Percentiles rank a stretch among this genome's conserved stretches.
These are phyloP conservation scores for Eupithecia centaureata DNA, from an alignment of 2,888 invertebrate genomes.

Conservation along the genomic window DNA sequence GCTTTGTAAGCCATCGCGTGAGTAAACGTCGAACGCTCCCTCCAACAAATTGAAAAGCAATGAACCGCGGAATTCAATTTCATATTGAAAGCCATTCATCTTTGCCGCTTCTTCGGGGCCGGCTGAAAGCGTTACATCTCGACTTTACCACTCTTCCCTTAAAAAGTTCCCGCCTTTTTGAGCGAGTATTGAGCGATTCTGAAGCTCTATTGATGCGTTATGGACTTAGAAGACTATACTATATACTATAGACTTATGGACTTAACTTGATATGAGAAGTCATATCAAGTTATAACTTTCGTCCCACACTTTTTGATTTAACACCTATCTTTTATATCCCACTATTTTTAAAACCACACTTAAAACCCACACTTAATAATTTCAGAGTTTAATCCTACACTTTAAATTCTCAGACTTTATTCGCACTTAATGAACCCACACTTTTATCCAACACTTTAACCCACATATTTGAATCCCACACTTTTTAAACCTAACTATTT, in stretches of 20 bases:
- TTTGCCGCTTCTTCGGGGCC: conserved; percentile 80
- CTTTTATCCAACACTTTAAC: too few species aligned
- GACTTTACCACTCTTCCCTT: conserved; percentile 75
- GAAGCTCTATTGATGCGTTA: conserved; percentile 33
- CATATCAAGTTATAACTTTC: background rate
- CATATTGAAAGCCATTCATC: conserved; percentile 86
- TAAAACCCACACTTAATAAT: too few species aligned
- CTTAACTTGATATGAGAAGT: too few species aligned
- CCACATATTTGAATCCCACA: too few species aligned
- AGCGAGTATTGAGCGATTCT: conserved; percentile 45
- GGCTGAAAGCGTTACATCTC: conserved; percentile 79
- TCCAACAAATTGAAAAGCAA: conserved; percentile 86
- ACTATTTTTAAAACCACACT: too few species aligned
- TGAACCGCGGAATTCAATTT: conserved; percentile 88
- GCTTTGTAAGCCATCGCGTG: conserved; percentile 12
- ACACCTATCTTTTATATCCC: too few species aligned
- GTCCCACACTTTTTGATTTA: too few species aligned
- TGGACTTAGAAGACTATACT: conserved; percentile 5
- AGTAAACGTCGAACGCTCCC: conserved; percentile 76
- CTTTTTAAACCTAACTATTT: too few species aligned
- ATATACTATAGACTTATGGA: too few species aligned
- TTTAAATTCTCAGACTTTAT: too few species aligned
- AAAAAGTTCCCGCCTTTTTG: conserved; percentile 69
- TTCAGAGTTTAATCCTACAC: too few species aligned
- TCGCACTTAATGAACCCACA: too few species aligned